These are phyloP conservation scores for Oriolus oriolus DNA, from an alignment of 2,113 vertebrate genomes.

Conservation along the genomic window DNA sequence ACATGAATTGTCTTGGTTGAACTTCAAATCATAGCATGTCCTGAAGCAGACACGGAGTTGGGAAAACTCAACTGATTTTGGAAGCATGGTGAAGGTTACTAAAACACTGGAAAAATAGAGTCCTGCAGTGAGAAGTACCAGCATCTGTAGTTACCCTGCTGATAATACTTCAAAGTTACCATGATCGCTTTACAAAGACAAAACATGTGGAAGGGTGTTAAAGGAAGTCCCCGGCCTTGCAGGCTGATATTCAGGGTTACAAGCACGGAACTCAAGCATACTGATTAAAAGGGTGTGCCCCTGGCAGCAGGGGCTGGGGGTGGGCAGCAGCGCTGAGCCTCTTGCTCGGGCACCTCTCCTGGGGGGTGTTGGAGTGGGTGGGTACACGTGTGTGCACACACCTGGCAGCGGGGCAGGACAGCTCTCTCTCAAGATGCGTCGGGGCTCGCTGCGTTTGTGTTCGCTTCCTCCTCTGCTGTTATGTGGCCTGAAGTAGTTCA, in stretches of 20 bases:
- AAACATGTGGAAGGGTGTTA: not conserved
- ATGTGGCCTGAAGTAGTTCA: not conserved
- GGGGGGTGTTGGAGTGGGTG: not conserved
- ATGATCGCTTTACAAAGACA: not conserved
- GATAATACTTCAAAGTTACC: not conserved
- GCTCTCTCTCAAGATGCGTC: fast-evolving
- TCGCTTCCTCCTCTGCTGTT: not conserved
- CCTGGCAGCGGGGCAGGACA: not conserved
- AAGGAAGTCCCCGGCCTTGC: not conserved
- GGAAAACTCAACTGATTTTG: not conserved
- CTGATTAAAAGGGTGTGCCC: not conserved
- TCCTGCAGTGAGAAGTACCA: not conserved
- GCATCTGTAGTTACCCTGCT: not conserved
- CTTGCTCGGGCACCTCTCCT: not conserved
- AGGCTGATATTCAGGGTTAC: not conserved
- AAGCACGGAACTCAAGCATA: fast-evolving
- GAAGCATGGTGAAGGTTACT: not conserved
- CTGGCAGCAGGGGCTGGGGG: not conserved
- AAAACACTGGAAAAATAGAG: not conserved
- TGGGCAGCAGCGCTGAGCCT: not conserved
- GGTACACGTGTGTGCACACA: fast-evolving
- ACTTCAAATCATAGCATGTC: not conserved
- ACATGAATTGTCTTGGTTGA: not conserved
- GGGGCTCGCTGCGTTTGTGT: not conserved
- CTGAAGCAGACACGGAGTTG: not conserved